Base-by-base conservation (phyloP, 2,888 invertebrate species). In the Sinotaia quadrata region DNA sequence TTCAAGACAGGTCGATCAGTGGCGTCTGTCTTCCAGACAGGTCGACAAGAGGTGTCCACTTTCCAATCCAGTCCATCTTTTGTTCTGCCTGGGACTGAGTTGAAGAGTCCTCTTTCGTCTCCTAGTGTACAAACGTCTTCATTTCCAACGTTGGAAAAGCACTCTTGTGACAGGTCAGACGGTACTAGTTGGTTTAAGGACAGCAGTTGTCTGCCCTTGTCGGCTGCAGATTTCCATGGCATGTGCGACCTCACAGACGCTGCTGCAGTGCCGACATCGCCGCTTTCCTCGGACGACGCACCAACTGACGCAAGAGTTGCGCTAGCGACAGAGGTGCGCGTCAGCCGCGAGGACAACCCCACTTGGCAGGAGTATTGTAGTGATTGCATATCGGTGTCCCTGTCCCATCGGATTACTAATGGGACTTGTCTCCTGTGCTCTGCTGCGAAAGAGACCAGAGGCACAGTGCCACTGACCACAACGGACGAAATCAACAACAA, bases 401-500 rank as follows among this genome's bases (percentile, higher is more conserved):
- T 54, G 5, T 54, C 54, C 18, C 54, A 54, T 24, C 54, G 18
- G 27, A 54, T 54, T 1, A 18, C 24, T 18, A 54, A 54, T 31
- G 54, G 54, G 2, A 31, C 29, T 24, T 54, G 54, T 54, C 54
- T 54, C 10, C 27, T 54, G 4, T 54, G 54, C 27, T 54, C 54
- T 5, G 54, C 54, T 3, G 54, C 54, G 21, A 54, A 27, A 27
- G 27, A 18, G 54, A 24, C 27, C 27, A 54, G 18, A 18, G 31
- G 5, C 27, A 29, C 7, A 31, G 54, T 41, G 41, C 41, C 41
- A 12, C 10, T 41, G 41, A 12, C 41, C 10, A 10, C 10, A 41
- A 12, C 18, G 8, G 8, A 41, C 41, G 18, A 41, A 41, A 18
- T 10, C 41, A 41, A 41, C 41, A 18, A 27, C 54, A 24, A 29